These are phyloP conservation scores for Monarcha castaneiventris DNA, from an alignment of 2,113 vertebrate species.

Conservation along the genomic window DNA sequence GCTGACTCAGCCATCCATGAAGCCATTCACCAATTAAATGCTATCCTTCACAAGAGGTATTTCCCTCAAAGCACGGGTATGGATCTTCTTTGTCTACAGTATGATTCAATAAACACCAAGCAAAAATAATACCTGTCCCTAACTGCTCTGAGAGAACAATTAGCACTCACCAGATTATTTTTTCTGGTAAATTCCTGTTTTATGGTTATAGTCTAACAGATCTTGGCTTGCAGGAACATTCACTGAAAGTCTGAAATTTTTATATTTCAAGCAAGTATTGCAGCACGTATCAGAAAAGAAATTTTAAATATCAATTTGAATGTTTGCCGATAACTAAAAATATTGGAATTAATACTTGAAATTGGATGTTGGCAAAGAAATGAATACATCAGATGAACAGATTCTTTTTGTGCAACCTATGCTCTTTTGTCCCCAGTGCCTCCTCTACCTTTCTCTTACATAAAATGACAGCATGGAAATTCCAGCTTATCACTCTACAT, in stretches of 20 bases:
- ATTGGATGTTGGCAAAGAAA: background rate
- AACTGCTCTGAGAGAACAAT: background rate
- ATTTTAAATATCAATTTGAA: background rate
- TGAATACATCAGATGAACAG: background rate
- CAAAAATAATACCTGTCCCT: background rate
- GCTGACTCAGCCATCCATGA: background rate
- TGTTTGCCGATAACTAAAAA: background rate
- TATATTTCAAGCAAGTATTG: background rate
- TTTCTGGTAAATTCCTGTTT: background rate
- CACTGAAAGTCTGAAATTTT: background rate
- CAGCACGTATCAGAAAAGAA: background rate
- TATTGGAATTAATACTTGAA: background rate
- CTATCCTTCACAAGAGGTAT: background rate
- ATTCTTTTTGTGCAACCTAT: background rate
- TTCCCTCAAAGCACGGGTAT: background rate
- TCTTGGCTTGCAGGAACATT: background rate
- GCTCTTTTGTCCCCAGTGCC: background rate
- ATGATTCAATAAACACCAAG: background rate
- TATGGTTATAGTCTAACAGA: background rate
- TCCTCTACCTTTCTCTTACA: background rate
- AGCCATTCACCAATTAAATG: background rate
- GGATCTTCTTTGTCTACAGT: background rate
- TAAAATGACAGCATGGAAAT: background rate
- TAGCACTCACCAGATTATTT: background rate
- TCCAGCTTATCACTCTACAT: background rate